A percentile compares a stretch with the other conserved stretches of the same genome.
These are phyloP conservation scores for Poicephalus gulielmi DNA, from an alignment of 2,113 vertebrate species.

Conservation along the genomic window DNA sequence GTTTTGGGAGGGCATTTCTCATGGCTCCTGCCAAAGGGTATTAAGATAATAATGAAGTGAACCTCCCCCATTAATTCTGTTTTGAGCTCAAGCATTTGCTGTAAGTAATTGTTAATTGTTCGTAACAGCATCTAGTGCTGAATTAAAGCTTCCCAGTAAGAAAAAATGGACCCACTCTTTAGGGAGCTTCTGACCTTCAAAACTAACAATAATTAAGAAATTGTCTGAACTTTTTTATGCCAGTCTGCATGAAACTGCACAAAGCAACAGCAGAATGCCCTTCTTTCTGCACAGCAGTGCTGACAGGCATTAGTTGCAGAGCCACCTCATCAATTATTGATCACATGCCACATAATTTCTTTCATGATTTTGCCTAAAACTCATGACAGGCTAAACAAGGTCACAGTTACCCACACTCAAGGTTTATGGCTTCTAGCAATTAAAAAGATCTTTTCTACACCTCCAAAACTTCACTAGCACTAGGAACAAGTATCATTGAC, in stretches of 20 bases:
- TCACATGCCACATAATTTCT: neutral
- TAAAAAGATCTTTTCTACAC: neutral
- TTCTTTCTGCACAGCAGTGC: neutral
- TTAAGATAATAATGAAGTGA: neutral
- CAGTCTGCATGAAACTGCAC: neutral
- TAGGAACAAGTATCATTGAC: neutral
- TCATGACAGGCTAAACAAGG: neutral
- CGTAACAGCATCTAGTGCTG: neutral
- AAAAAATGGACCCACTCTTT: neutral
- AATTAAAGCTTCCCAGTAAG: neutral
- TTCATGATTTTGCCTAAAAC: neutral
- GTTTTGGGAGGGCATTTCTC: neutral
- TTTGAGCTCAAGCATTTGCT: neutral
- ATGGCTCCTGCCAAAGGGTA: neutral
- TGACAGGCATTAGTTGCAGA: neutral
- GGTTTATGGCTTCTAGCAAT: neutral
- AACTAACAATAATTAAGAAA: neutral
- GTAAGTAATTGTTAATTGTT: neutral
- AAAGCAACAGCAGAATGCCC: neutral
- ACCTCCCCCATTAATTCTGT: neutral
- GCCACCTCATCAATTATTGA: neutral
- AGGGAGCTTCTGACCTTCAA: neutral
- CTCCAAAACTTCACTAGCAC: neutral
- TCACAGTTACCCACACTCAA: neutral
- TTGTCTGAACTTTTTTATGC: neutral